phyloP scores from a whole-genome alignment of 2,888 invertebrate genomes.

The Lycophotia porphyrea region DNA sequence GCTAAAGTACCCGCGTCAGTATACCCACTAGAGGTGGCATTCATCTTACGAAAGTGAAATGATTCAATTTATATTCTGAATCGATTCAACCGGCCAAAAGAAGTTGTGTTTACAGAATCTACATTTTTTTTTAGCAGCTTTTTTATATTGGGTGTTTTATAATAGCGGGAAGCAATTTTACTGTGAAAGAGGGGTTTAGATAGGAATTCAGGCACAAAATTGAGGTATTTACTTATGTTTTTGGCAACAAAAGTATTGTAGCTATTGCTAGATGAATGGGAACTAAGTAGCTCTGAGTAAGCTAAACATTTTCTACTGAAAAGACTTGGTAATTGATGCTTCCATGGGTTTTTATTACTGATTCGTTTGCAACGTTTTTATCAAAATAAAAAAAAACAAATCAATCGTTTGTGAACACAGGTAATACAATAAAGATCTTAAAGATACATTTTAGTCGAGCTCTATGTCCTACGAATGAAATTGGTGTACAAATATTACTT shows the following conservation, averaged over 20 bases:
- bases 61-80: constrained; percentile 61
- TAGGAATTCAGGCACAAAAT: background rate
- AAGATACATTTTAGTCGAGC: too few relatives aligned
- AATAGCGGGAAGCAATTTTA: constrained; percentile 16
- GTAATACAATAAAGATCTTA: too few relatives aligned
- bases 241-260: background rate
- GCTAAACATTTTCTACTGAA: background rate
- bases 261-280: background rate
- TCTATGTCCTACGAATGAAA: too few relatives aligned
- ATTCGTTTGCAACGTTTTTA: too few relatives aligned
- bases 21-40: constrained; percentile 23
- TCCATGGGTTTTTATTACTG: background rate
- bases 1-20: constrained; percentile 15
- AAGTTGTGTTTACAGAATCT: constrained; percentile 8
- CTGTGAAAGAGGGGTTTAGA: constrained; percentile 2
- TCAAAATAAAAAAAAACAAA: too few relatives aligned
- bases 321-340: background rate
- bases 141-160: background rate
- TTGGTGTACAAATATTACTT: too few relatives aligned
- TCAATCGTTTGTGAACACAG: too few relatives aligned
- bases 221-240: background rate
- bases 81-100: constrained; percentile 18
- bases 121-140: constrained; percentile 21
- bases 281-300: background rate
- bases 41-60: constrained; percentile 41